Conservation (phyloP, 1,140 invertebrate genomes). For the Drosophila cardini region DNA sequence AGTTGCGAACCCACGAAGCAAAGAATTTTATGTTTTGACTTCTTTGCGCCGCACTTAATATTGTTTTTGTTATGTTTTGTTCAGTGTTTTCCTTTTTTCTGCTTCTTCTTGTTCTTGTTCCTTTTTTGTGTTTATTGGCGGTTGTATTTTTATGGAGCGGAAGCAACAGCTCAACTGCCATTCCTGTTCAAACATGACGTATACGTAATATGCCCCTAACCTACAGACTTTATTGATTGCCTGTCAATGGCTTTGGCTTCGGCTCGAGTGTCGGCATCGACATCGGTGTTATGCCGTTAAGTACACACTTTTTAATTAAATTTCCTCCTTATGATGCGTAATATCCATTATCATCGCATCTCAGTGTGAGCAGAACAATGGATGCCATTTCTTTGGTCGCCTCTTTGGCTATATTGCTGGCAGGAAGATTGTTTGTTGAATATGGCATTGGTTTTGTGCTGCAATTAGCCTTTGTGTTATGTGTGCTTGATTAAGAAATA, state of each 20-base stretch:
- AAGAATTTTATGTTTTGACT: conserved; percentile 57
- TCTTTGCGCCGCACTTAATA: conserved; percentile 50
- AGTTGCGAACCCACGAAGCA: conserved; percentile 43
- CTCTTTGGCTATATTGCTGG: conserved; percentile 33
- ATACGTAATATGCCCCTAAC: conserved; percentile 55
- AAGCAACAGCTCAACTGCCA: conserved; percentile 77
- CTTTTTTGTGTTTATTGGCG: conserved; percentile 38
- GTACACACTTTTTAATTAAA: conserved; percentile 57
- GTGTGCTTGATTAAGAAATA: conserved; percentile 55
- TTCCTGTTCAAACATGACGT: conserved; percentile 69
- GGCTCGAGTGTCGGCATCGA: conserved; percentile 6
- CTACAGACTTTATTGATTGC: conserved; percentile 45
- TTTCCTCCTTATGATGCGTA: conserved; percentile 41
- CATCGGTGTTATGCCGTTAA: conserved; percentile 32
- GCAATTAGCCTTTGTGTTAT: conserved; percentile 69
- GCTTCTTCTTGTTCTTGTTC: conserved; percentile 8
- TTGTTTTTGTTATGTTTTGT: conserved; percentile 34
- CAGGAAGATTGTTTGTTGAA: conserved; percentile 15
- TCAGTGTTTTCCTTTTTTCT: conserved; percentile 30
- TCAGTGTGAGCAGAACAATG: conserved; percentile 47
- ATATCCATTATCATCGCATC: conserved; percentile 62
- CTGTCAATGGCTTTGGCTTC: conserved; percentile 16
- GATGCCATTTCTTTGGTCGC: conserved; percentile 65
- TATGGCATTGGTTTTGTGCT: conserved; percentile 69
- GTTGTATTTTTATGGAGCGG: conserved; percentile 57